A percentile compares a stretch with the other conserved stretches of the same genome.
phyloP scores from a whole-genome alignment of 2,113 vertebrate genomes.

The Phaethon lepturus region DNA sequence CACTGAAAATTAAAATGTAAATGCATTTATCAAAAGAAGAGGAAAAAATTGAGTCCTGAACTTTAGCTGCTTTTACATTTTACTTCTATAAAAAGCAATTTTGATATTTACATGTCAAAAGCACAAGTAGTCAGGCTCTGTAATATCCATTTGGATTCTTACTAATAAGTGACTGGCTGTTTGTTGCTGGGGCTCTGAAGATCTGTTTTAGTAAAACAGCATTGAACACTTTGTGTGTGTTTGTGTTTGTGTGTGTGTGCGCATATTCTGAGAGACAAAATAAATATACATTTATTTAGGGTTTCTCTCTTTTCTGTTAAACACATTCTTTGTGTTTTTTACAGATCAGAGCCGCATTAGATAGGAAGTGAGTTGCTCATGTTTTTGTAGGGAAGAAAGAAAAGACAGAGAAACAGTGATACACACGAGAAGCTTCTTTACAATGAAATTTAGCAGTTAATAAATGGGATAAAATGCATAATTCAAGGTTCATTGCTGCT shows the following conservation, averaged over 20 bases:
- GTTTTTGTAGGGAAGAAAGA: neutral
- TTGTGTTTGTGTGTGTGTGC: neutral
- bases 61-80: conserved; percentile 59
- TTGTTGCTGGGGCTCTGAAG: neutral
- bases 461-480: neutral
- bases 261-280: neutral
- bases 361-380: neutral
- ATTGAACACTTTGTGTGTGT: neutral
- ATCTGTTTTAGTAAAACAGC: conserved; percentile 31
- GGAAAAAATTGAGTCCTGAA: conserved; percentile 49
- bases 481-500: neutral
- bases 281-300: neutral
- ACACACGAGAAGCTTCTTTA: neutral
- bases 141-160: conserved; percentile 16
- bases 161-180: neutral
- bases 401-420: neutral
- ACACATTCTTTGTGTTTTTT: neutral
- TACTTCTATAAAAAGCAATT: conserved; percentile 49
- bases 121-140: neutral
- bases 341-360: neutral
- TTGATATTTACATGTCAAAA: conserved; percentile 56
- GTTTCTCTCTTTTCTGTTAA: neutral
- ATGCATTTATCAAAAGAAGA: conserved; percentile 63
- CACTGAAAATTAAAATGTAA: conserved; percentile 70
- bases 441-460: neutral